A percentile compares a stretch with the other conserved stretches of the same genome.
Conservation (phyloP, 2,797 vertebrate genomes). For the Brachyrhaphis roseni region DNA sequence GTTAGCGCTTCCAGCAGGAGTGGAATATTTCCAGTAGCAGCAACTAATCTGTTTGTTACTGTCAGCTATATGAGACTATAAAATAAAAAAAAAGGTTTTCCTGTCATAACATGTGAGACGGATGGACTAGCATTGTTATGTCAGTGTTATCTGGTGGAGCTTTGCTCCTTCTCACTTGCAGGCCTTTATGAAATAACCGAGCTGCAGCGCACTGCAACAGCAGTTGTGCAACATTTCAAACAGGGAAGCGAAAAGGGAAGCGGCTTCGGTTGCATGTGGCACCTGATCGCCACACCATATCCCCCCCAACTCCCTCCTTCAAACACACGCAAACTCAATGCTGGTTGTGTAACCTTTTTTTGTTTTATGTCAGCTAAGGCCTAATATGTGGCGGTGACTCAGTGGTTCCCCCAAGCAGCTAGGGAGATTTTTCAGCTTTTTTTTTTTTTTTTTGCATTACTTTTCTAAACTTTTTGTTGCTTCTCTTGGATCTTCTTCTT, state of each 20-base stretch:
- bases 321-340: constrained; percentile 12
- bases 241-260: constrained; percentile 82
- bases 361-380: constrained; percentile 68
- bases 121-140: constrained; percentile 1
- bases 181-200: constrained; percentile 67
- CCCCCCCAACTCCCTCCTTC: constrained; percentile 12
- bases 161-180: constrained; percentile 46
- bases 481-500: not conserved
- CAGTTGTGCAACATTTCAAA: constrained; percentile 76
- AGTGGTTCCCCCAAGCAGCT: constrained; percentile 17
- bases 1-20: not conserved
- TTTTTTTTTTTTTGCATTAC: not conserved
- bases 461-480: not conserved
- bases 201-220: constrained; percentile 51
- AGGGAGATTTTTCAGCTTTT: constrained; percentile 24
- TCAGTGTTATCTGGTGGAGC: constrained; percentile 22
- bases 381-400: constrained; percentile 54
- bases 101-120: constrained; percentile 2
- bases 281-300: constrained; percentile 61
- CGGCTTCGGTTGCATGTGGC: constrained; percentile 69
- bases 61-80: not conserved
- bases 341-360: constrained; percentile 69
- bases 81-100: constrained; percentile 9
- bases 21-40: not conserved
- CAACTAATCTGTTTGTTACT: not conserved